phyloP scores from a whole-genome alignment of 2,888 invertebrate species.

The Papilio gigon region DNA sequence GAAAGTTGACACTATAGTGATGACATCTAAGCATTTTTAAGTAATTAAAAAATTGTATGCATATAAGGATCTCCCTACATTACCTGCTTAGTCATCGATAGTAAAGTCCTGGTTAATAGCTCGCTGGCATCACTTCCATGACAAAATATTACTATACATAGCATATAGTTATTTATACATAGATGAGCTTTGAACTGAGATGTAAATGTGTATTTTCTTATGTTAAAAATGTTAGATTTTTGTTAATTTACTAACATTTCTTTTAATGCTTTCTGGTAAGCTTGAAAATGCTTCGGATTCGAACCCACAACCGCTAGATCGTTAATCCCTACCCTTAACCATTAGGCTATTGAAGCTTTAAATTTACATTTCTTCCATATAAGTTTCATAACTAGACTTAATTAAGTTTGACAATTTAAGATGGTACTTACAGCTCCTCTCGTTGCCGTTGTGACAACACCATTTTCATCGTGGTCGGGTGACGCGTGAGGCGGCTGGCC shows the following conservation, averaged over 20 bases:
- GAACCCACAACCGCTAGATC: too few species aligned
- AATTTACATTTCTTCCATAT: too few species aligned
- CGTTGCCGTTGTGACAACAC: slow-evolving; percentile 99
- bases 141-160: slow-evolving; percentile 8
- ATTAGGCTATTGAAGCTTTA: too few species aligned
- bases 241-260: too few species aligned
- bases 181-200: background rate
- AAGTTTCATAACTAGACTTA: too few species aligned
- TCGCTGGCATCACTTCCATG: slow-evolving; percentile 13
- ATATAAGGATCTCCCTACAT: slow-evolving; percentile 1
- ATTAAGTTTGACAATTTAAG: slow-evolving; percentile 7
- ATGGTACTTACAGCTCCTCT: slow-evolving; percentile 97
- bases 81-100: background rate
- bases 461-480: slow-evolving; percentile 95
- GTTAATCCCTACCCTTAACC: too few species aligned
- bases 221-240: too few species aligned
- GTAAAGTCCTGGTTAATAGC: slow-evolving; percentile 3
- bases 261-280: too few species aligned
- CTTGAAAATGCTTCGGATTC: too few species aligned
- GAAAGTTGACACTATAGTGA: too few species aligned
- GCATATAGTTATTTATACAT: slow-evolving; percentile 6
- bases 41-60: background rate
- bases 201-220: slow-evolving; percentile 37
- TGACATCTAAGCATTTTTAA: background rate
- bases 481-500: slow-evolving; percentile 70